Percentiles rank a stretch among this genome's conserved stretches.
Evolutionary conservation across 2,113 vertebrate genomes (phyloP).

Genomic region (Tachuris rubrigastra): DNA sequence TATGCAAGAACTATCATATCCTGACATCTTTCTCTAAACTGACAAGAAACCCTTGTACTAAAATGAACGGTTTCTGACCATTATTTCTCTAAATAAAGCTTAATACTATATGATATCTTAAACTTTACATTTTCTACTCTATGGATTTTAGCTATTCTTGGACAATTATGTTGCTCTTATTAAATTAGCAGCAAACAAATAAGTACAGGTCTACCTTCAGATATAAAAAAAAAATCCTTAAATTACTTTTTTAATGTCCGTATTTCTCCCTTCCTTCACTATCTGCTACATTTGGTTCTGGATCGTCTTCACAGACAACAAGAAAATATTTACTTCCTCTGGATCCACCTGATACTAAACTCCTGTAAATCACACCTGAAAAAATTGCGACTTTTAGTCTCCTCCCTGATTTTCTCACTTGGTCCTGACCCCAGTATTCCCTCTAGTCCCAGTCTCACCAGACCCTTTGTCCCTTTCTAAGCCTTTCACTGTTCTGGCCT

Average conservation of each 20-base stretch:
- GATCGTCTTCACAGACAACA: background rate
- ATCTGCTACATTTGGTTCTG: background rate
- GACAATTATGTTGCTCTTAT: accelerated
- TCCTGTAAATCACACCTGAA: background rate
- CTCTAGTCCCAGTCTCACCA: background rate
- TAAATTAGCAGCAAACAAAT: background rate
- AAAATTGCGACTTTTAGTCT: background rate
- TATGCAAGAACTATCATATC: background rate
- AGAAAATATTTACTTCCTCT: background rate
- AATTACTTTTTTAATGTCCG: background rate
- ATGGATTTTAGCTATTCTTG: background rate
- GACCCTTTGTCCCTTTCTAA: background rate
- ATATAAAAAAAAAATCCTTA: background rate
- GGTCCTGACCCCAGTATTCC: background rate
- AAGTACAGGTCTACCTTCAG: background rate
- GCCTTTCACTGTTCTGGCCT: background rate
- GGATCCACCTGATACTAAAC: background rate
- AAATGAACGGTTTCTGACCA: background rate
- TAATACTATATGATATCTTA: background rate
- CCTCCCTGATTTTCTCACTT: background rate
- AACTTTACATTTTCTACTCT: background rate
- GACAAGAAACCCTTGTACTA: background rate
- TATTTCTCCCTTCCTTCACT: background rate
- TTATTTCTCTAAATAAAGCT: background rate
- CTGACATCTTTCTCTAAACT: background rate